Evolutionary conservation across 2,797 vertebrate species (phyloP).

Genomic region (Micromesistius poutassou): DNA sequence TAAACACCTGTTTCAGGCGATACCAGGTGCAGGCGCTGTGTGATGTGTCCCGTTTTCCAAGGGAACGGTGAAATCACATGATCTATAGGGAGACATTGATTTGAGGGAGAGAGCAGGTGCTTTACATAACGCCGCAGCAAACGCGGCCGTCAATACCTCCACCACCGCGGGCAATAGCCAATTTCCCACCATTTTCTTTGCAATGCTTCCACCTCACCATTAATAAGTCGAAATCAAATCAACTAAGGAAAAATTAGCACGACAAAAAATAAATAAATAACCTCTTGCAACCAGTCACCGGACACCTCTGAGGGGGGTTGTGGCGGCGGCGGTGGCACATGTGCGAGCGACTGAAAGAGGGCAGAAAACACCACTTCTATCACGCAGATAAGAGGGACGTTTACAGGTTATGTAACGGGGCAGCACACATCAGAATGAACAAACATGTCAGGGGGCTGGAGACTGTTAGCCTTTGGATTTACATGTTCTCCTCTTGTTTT

Average conservation of each 20-base stretch:
- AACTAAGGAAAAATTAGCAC: neutral
- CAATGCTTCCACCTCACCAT: constrained; percentile 3
- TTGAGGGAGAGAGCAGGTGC: neutral
- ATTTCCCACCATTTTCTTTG: constrained; percentile 29
- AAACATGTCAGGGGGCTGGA: constrained; percentile 33
- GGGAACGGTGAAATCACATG: neutral
- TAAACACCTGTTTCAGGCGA: neutral
- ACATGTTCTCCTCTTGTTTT: neutral
- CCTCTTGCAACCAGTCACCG: no score
- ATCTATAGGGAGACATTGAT: neutral
- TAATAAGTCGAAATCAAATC: neutral
- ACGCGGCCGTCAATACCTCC: neutral
- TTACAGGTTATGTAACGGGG: constrained; percentile 57
- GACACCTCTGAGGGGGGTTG: constrained; percentile 28
- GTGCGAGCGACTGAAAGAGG: constrained; percentile 34
- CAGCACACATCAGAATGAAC: constrained; percentile 48
- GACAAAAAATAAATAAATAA: no score
- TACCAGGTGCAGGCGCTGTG: neutral
- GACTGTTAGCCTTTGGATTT: neutral
- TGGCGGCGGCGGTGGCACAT: constrained; percentile 21
- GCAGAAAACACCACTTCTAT: constrained; percentile 50
- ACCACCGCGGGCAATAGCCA: neutral
- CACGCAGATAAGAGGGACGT: constrained; percentile 56
- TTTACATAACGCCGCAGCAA: neutral
- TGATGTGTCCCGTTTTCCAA: neutral